Percentiles rank a stretch among this genome's conserved stretches.
phyloP scores from a whole-genome alignment of 2,113 vertebrate genomes.

The Mesitornis unicolor region DNA sequence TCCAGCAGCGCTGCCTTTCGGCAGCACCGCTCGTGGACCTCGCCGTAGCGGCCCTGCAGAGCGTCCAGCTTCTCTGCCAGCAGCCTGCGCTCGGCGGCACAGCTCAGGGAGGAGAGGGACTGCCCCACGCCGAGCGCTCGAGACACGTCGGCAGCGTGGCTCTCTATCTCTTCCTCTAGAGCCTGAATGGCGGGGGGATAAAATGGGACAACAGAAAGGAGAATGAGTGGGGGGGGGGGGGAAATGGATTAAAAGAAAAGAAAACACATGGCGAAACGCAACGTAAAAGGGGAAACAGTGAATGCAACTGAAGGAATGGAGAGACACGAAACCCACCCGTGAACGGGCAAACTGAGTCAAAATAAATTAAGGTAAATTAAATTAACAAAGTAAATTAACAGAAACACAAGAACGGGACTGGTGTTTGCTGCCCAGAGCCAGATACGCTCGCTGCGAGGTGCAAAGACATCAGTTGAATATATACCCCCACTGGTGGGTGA shows the following conservation, averaged over 20 bases:
- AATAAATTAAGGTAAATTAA: background rate
- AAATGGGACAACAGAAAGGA: constrained; percentile 79
- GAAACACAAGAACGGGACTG: background rate
- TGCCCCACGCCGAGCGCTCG: constrained; percentile 83
- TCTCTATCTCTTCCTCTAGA: constrained; percentile 87
- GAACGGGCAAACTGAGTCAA: background rate
- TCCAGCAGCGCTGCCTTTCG: constrained; percentile 88
- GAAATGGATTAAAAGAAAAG: background rate
- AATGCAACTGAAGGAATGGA: constrained; percentile 42
- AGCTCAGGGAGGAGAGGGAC: constrained; percentile 86
- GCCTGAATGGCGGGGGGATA: constrained; percentile 80
- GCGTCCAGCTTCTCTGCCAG: constrained; percentile 84
- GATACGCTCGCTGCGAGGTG: rapidly evolving
- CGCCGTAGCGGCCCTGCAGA: constrained; percentile 81
- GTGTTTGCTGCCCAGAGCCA: background rate
- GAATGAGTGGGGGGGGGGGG: background rate
- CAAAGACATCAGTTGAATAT: background rate
- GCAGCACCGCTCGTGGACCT: constrained; percentile 82
- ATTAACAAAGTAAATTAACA: no score
- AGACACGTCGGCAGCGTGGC: constrained; percentile 78
- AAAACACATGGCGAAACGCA: no score
- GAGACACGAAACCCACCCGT: background rate
- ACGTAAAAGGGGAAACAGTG: background rate
- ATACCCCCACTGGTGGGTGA: background rate
- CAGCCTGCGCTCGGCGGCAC: constrained; percentile 78